phyloP scores from a whole-genome alignment of 2,113 vertebrate species.

The Stegostoma tigrinum region DNA sequence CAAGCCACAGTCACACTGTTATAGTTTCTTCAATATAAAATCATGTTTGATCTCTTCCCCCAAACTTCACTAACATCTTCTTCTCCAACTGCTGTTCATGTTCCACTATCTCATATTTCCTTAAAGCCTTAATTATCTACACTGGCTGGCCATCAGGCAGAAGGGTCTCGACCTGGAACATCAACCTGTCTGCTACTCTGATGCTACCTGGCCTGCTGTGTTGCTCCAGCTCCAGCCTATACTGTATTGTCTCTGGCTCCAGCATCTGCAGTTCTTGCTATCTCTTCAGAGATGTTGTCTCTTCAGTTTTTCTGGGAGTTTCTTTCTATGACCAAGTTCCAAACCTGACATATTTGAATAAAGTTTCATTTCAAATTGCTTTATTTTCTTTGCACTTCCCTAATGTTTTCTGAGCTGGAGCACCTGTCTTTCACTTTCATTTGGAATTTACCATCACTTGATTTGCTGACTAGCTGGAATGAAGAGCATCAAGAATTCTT shows the following conservation, averaged over 20 bases:
- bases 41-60: background rate
- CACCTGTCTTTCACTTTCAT: too few species aligned
- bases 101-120: background rate
- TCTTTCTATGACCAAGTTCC: background rate
- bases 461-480: background rate
- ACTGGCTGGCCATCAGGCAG: too few species aligned
- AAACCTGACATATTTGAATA: background rate
- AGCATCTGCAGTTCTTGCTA: too few species aligned
- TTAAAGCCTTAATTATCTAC: background rate
- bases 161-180: too few species aligned
- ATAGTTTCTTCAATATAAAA: background rate
- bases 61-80: background rate
- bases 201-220: too few species aligned
- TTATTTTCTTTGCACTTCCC: background rate
- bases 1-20: background rate
- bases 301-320: background rate
- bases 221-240: too few species aligned
- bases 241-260: too few species aligned
- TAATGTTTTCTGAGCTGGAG: background rate
- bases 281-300: too few species aligned
- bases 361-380: background rate
- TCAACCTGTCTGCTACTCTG: too few species aligned
- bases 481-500: background rate
- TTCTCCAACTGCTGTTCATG: background rate
- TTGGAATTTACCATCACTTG: background rate